Evolutionary conservation across 2,888 invertebrate species (phyloP).

Genomic region (Cantharis rufa): DNA sequence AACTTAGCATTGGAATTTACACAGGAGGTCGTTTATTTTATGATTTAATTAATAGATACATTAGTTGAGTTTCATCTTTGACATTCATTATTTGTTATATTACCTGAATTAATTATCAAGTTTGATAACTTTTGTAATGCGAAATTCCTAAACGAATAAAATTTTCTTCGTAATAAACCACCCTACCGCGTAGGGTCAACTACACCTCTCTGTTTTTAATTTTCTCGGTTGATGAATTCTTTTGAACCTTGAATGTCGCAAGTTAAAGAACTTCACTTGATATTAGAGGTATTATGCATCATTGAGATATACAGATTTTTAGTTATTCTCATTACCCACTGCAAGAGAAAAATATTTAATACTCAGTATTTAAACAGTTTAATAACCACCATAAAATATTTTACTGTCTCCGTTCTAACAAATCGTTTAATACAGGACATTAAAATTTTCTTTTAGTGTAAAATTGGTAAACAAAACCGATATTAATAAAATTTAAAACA

Average conservation of each 20-base stretch:
- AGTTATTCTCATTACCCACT: neutral
- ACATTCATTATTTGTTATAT: neutral
- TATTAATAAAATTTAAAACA: neutral
- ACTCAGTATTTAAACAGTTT: no score
- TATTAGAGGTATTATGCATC: no score
- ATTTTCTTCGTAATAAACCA: neutral
- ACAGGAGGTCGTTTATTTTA: neutral
- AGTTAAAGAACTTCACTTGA: no score
- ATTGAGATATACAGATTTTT: neutral
- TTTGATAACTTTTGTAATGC: neutral
- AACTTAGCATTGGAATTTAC: slow-evolving; percentile 5
- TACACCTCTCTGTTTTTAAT: neutral
- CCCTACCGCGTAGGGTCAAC: neutral
- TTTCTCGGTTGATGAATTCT: neutral
- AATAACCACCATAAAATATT: no score
- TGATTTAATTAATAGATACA: neutral
- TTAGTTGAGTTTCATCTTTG: neutral
- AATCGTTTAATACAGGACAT: no score
- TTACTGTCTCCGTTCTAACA: no score
- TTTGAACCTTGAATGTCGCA: neutral
- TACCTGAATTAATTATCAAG: neutral
- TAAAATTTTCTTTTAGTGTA: neutral
- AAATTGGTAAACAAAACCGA: no score
- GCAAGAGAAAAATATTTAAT: neutral
- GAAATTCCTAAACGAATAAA: neutral